phyloP scores from a whole-genome alignment of 2,888 invertebrate genomes.

The Metellina segmentata region DNA sequence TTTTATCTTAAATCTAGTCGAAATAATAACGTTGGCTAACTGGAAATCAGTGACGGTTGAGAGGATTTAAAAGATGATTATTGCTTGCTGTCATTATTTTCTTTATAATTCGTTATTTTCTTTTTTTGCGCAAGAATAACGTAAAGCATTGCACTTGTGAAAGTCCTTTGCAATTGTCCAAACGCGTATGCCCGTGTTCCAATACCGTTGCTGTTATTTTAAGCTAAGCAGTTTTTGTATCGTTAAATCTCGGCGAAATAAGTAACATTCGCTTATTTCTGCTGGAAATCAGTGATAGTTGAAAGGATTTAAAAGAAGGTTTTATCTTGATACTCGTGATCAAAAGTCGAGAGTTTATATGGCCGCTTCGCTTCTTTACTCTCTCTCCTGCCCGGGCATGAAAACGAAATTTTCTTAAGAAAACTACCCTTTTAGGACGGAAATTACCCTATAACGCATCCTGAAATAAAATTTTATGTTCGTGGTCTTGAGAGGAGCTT shows the following conservation, averaged over 20 bases:
- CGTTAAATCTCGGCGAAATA: background rate
- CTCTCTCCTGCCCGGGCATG: background rate
- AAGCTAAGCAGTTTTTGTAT: no score
- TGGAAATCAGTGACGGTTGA: background rate
- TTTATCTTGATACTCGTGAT: constrained; percentile 1
- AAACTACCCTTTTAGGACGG: background rate
- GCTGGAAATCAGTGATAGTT: background rate
- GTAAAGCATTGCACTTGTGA: no score
- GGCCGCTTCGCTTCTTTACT: background rate
- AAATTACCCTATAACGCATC: background rate
- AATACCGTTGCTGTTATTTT: no score
- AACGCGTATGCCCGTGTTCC: no score
- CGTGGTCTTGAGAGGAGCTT: background rate
- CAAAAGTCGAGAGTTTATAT: background rate
- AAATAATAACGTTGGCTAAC: background rate
- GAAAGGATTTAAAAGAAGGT: background rate
- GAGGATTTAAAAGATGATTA: background rate
- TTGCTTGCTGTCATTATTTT: background rate
- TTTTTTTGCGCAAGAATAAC: no score
- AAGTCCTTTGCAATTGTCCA: no score
- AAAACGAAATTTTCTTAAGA: constrained; percentile 14
- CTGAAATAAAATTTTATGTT: constrained; percentile 35
- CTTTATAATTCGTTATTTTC: no score
- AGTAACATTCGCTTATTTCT: background rate
- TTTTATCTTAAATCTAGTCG: background rate